phyloP scores from a whole-genome alignment of 2,888 invertebrate genomes.

The Vannuccia rotundouncinata region DNA sequence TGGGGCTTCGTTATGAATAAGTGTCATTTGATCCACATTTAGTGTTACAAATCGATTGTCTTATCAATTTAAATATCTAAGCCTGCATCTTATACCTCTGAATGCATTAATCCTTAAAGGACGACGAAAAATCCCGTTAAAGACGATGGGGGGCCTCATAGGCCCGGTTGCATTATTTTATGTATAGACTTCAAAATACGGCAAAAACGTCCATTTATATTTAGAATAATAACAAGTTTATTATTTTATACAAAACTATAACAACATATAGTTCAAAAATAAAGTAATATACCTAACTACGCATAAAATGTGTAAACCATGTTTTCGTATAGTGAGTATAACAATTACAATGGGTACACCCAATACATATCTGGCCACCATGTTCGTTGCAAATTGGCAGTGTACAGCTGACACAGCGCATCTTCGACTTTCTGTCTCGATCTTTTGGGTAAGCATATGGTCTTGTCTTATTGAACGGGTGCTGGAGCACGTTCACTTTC shows the following conservation, averaged over 20 bases:
- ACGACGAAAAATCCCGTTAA: too few relatives aligned
- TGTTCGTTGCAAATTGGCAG: constrained; percentile 2
- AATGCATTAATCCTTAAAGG: too few relatives aligned
- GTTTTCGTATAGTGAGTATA: constrained; percentile 4
- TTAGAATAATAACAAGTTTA: constrained; percentile 2
- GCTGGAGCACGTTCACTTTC: constrained; percentile 21
- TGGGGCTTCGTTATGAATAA: too few relatives aligned
- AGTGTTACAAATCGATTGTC: too few relatives aligned
- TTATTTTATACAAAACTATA: not conserved
- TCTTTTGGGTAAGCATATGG: not conserved
- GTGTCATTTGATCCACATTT: too few relatives aligned
- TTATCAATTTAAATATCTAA: too few relatives aligned
- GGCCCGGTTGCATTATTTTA: not conserved
- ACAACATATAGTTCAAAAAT: not conserved
- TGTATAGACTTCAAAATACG: constrained; percentile 12
- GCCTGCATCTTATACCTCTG: too few relatives aligned
- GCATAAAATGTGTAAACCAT: constrained; percentile 8
- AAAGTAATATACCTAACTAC: not conserved
- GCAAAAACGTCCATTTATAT: not conserved
- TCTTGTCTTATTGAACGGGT: not conserved
- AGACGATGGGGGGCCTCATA: constrained; percentile 22
- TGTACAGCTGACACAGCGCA: not conserved
- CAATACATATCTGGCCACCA: constrained; percentile 21
- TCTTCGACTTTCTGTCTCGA: constrained; percentile 15
- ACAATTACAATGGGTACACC: constrained; percentile 13